These are phyloP conservation scores for Pachypsylla venusta DNA, from an alignment of 1,140 invertebrate genomes.

Conservation along the genomic window DNA sequence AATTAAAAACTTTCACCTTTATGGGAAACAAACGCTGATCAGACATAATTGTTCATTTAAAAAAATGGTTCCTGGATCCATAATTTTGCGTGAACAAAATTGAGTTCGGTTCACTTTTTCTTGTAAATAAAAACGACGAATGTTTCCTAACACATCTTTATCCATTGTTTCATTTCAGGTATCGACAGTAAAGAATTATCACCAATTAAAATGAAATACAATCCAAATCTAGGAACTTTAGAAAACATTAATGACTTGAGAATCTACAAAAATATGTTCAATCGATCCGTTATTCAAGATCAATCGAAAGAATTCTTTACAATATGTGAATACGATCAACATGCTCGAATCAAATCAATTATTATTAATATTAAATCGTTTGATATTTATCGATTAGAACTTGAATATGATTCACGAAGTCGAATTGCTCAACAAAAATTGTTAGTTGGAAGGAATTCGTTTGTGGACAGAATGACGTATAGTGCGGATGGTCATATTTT, in stretches of 20 bases:
- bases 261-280: slow-evolving; percentile 70
- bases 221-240: slow-evolving; percentile 67
- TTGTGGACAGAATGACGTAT: slow-evolving; percentile 67
- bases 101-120: too few relatives aligned
- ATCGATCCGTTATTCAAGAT: slow-evolving; percentile 75
- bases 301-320: slow-evolving; percentile 73
- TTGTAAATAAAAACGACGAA: too few relatives aligned
- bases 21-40: too few relatives aligned
- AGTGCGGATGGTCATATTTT: slow-evolving; percentile 76
- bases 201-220: slow-evolving; percentile 61
- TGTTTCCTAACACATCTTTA: too few relatives aligned
- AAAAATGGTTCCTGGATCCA: too few relatives aligned
- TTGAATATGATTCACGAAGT: slow-evolving; percentile 72
- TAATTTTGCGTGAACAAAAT: too few relatives aligned
- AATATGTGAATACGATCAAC: slow-evolving; percentile 67
- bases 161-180: too few relatives aligned
- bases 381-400: slow-evolving; percentile 70
- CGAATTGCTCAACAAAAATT: slow-evolving; percentile 66
- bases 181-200: slow-evolving; percentile 64
- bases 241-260: slow-evolving; percentile 72
- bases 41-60: too few relatives aligned
- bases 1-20: too few relatives aligned
- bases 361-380: slow-evolving; percentile 70
- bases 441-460: slow-evolving; percentile 55
- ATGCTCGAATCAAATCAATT: slow-evolving; percentile 60